Base-by-base conservation (phyloP, 2,113 vertebrate species). In the Jaculus jaculus region DNA sequence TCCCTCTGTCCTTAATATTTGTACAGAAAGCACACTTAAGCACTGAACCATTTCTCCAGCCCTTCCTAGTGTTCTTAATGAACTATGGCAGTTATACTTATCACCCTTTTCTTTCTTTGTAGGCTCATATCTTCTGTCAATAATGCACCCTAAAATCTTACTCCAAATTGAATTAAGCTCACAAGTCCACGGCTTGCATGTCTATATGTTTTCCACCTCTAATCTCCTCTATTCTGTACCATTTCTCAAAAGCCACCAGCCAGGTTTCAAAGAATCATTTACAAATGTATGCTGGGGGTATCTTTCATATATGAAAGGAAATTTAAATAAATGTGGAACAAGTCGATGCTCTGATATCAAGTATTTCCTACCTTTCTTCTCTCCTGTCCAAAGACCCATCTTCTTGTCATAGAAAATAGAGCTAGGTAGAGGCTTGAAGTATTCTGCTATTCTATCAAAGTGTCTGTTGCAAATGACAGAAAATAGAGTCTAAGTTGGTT, bases 241-340 rank as follows among this genome's bases (percentile, higher is more conserved):
- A 32, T 83, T 89, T 66, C 34, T 93, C 28, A 51, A 47, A 89
- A 89, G 39, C 2, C 28, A 93, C 54, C 37, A 82, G 47, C 20
- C 30, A 63, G 32, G 21, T 72, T 82, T 95, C 7, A 73, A 91
- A 90, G 54, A n/a, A n/a, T 83, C 87, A 79, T 69, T 93, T 94
- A 54, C 3, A 89, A 47, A 39, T 32, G 68, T 9, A 32, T 61
- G 80, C 21, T 4, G 66, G 21, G 4, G 39, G 80, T 65, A 60
- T 20, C 32, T 66, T 81, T 87, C 61, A 80, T 16, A 21, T 37
- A 80, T 71, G 54, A 54, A 17, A 92, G 39, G 12, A 79, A 87
- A 81, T 37, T 6, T 83, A 51, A 94, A 80, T 77, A 65, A 84
- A 83, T 61, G 37, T 8, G 77, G 2, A 32, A 24, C 16, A 69